Base-by-base conservation (phyloP, 2,113 vertebrate species). In the Synchiropus splendidus region DNA sequence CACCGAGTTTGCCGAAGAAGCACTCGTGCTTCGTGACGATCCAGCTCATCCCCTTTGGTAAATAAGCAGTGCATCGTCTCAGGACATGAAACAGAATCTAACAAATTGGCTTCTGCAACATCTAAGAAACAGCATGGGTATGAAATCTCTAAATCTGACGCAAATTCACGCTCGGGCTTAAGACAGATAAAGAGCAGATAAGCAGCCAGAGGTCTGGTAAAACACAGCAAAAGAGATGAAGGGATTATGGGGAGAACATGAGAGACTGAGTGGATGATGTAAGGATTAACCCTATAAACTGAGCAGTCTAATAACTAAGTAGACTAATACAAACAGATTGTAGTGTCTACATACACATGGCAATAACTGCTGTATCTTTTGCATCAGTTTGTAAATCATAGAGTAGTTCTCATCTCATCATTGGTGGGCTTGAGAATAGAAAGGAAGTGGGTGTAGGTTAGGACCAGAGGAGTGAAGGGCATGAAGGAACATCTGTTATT, bases 271-370 rank as follows among this genome's bases (percentile, higher is more conserved):
- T 65, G 70, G 78, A 77, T 79, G 74, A 85, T 77, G 64, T 53
- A 51, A 63, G 79, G 84, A 84, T 86, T 85, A 85, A 71, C 77
- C 70, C 72, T 72, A 65, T 58, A 65, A 71, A 78, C 75, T 74
- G 73, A 81, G 54, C 71, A 64, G 66, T 59, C 77, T 81, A 81
- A 79, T 85, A 75, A 78, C 74, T 68, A 64, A 66, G 48, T 48
- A 39, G 53, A 59, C 70, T 71, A 72, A 77, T 66, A 59, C 42
- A 69, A 78, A 77, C 63, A 71, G 39, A 58, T 45, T 48, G 73
- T 18, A 8, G 44, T 37, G 16, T 45, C 15, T 46, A 34, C 18
- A 33, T 17, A 16, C 40, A 34, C 17, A 9, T 6, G 14, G 4
- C 31, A 39, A 8, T 27, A 27, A 27, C 8, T 5, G 21, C 8